phyloP scores from a whole-genome alignment of 2,888 invertebrate genomes.

The Vesta saturnalis region DNA sequence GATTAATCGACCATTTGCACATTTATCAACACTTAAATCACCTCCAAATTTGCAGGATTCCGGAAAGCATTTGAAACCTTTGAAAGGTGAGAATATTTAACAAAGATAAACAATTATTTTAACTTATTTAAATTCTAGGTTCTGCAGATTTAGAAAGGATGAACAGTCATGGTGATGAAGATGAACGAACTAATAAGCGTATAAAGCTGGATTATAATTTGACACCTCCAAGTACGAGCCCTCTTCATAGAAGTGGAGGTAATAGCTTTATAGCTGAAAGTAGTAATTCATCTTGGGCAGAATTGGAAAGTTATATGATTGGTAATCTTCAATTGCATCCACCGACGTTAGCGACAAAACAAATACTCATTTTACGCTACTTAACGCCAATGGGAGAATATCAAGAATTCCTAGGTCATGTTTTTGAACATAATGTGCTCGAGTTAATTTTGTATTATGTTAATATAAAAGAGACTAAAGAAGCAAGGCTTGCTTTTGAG shows the following conservation, averaged over 20 bases:
- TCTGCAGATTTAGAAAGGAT: background rate
- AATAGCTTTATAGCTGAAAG: constrained; percentile 62
- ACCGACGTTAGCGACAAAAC: constrained; percentile 86
- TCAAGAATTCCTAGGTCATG: constrained; percentile 94
- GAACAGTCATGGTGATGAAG: constrained; percentile 26
- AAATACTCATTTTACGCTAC: constrained; percentile 92
- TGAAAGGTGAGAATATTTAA: background rate
- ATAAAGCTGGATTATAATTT: constrained; percentile 40
- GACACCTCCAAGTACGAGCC: constrained; percentile 5
- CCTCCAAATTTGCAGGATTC: constrained; percentile 45
- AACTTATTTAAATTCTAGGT: background rate
- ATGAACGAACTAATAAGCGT: constrained; percentile 44
- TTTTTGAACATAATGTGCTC: constrained; percentile 92
- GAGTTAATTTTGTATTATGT: constrained; percentile 91
- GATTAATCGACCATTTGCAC: constrained; percentile 66
- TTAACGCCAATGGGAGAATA: constrained; percentile 98
- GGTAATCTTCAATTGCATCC: constrained; percentile 92
- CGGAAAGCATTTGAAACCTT: constrained; percentile 40
- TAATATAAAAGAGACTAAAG: constrained; percentile 86
- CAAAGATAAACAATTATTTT: background rate
- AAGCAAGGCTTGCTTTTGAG: constrained; percentile 95
- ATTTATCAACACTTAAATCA: constrained; percentile 59
- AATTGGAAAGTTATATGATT: constrained; percentile 88
- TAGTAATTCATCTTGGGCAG: constrained; percentile 92
- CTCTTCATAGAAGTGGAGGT: constrained; percentile 4